phyloP scores from a whole-genome alignment of 2,888 invertebrate genomes.

The Nomada flava region DNA sequence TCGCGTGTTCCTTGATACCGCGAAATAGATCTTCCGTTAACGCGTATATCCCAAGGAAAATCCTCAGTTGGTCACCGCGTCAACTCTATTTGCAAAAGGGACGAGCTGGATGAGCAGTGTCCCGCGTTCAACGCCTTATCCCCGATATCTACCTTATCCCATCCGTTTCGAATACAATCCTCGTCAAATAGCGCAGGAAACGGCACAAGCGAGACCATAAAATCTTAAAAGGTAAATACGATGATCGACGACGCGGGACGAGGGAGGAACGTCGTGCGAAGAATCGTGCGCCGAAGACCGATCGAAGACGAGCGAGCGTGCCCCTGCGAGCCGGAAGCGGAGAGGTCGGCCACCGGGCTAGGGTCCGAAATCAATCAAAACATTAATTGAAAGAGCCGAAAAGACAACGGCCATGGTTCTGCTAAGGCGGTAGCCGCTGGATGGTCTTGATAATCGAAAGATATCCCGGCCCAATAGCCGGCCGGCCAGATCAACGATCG shows the following conservation, averaged over 20 bases:
- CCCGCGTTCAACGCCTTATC: background rate
- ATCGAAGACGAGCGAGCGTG: slow-evolving; percentile 33
- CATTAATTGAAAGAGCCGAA: slow-evolving; percentile 84
- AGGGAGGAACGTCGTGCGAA: slow-evolving; percentile 18
- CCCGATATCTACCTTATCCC: background rate
- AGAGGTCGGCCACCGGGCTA: slow-evolving; percentile 64
- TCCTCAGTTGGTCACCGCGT: too few species aligned
- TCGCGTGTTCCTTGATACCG: too few species aligned
- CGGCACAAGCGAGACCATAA: slow-evolving; percentile 24
- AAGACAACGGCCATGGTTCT: slow-evolving; percentile 81
- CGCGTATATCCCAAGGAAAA: too few species aligned
- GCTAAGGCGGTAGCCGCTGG: slow-evolving; percentile 78
- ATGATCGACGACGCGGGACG: slow-evolving; percentile 42
- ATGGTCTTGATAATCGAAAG: slow-evolving; percentile 83
- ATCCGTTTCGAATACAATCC: slow-evolving; percentile 11
- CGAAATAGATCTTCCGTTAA: too few species aligned
- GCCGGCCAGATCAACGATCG: slow-evolving; percentile 56
- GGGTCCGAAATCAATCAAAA: slow-evolving; percentile 83
- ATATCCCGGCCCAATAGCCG: slow-evolving; percentile 78
- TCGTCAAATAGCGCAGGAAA: slow-evolving; percentile 16
- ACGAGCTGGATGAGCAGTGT: too few species aligned
- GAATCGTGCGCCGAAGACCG: slow-evolving; percentile 34
- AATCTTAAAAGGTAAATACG: slow-evolving; percentile 49
- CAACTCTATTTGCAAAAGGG: background rate
- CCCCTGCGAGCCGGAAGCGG: slow-evolving; percentile 17